A percentile compares a stretch with the other conserved stretches of the same genome.
Evolutionary conservation across 30 jellyfish, hydroid and myxozoan species (phyloP).

Genomic region (Turritopsis dohrnii): DNA sequence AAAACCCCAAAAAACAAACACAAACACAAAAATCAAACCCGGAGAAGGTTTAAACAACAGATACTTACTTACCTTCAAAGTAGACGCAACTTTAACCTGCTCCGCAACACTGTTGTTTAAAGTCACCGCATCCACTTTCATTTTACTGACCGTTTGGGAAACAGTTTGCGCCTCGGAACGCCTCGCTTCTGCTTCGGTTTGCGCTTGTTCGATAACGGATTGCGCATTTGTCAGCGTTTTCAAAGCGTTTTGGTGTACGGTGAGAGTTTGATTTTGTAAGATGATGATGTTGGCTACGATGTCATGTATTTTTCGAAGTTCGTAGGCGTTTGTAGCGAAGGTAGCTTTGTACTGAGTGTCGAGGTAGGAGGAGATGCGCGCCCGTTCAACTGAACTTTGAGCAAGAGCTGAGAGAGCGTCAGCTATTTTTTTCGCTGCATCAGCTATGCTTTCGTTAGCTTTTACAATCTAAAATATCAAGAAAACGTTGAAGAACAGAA

Average conservation of each 20-base stretch:
- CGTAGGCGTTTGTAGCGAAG: conserved; percentile 70
- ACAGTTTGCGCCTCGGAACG: conserved; percentile 56
- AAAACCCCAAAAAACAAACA: no score
- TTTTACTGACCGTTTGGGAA: conserved; percentile 67
- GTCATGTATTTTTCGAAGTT: conserved; percentile 50
- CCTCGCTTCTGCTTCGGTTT: conserved; percentile 39
- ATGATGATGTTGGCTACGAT: conserved; percentile 41
- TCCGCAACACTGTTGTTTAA: conserved; percentile 47
- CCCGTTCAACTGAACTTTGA: conserved; percentile 58
- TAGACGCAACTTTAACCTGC: conserved; percentile 45
- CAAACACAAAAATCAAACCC: no score
- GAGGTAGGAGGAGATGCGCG: conserved; percentile 51
- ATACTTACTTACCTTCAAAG: conserved; percentile 74
- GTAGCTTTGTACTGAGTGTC: conserved; percentile 56
- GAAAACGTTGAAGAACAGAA: background rate
- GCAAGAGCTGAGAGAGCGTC: conserved; percentile 59
- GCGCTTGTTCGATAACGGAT: conserved; percentile 62
- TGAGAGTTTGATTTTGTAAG: conserved; percentile 43
- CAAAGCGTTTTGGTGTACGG: conserved; percentile 55
- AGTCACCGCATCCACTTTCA: conserved; percentile 70
- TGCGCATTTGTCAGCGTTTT: conserved; percentile 51
- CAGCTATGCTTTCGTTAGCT: conserved; percentile 64
- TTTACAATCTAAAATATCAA: conserved; percentile 44
- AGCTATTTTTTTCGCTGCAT: conserved; percentile 67
- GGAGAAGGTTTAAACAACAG: no score